Evolutionary conservation across 2,888 invertebrate genomes (phyloP).

Genomic region (Tetranychus piercei): DNA sequence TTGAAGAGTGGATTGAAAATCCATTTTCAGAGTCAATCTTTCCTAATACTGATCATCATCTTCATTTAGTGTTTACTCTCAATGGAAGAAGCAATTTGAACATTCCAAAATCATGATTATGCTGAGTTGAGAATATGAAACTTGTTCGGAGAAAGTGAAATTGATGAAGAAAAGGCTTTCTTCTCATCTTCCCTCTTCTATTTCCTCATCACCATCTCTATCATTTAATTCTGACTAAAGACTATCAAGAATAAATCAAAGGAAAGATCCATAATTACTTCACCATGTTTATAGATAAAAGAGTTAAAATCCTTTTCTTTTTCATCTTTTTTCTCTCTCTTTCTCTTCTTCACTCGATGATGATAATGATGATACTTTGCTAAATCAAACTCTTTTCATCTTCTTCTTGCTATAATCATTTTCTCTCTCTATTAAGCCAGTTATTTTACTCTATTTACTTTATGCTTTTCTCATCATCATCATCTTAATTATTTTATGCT

Average conservation of each 20-base stretch:
- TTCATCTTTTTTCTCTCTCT: neutral
- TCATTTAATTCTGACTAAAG: neutral
- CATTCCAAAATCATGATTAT: neutral
- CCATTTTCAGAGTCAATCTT: neutral
- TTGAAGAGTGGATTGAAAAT: neutral
- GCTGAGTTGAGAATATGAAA: neutral
- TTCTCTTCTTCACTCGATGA: neutral
- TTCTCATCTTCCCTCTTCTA: neutral
- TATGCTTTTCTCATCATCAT: neutral
- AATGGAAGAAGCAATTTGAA: too few species aligned
- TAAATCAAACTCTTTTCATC: neutral
- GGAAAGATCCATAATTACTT: neutral
- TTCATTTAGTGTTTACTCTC: too few species aligned
- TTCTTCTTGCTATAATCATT: neutral
- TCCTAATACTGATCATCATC: neutral
- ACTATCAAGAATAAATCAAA: slow-evolving; percentile 1
- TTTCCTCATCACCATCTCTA: neutral
- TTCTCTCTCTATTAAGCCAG: neutral
- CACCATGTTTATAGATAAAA: neutral
- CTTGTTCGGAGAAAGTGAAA: neutral
- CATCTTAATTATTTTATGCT: neutral
- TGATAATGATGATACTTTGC: neutral
- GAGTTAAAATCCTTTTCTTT: neutral
- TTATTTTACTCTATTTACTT: neutral
- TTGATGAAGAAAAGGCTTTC: neutral